A percentile compares a stretch with the other conserved stretches of the same genome.
These are phyloP conservation scores for Gouania willdenowi DNA, from an alignment of 2,797 vertebrate species.

Conservation along the genomic window DNA sequence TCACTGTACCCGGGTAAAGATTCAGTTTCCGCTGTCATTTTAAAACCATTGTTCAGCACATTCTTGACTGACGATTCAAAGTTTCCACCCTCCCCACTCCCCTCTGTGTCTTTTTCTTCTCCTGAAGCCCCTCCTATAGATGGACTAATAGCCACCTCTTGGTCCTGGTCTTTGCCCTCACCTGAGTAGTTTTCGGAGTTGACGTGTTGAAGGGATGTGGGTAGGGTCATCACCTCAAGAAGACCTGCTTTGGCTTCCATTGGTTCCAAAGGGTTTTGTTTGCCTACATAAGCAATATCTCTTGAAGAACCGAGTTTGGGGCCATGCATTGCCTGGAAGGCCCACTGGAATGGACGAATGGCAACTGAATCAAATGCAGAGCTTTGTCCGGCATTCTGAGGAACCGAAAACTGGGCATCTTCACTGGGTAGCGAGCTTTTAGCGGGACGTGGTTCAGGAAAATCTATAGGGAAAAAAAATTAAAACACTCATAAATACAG, in stretches of 20 bases:
- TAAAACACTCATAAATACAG: too few species aligned
- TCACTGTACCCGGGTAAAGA: conserved; percentile 21
- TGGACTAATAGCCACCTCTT: conserved; percentile 22
- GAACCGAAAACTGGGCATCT: conserved; percentile 32
- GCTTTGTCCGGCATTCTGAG: conserved; percentile 29
- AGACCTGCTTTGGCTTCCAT: conserved; percentile 73
- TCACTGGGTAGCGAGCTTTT: conserved; percentile 41
- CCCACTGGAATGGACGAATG: conserved; percentile 54
- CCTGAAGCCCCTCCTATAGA: conserved; percentile 15
- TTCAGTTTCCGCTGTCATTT: conserved; percentile 16
- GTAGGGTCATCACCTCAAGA: conserved; percentile 69
- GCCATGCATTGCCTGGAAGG: conserved; percentile 49
- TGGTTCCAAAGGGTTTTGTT: conserved; percentile 50
- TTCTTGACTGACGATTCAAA: conserved; percentile 31
- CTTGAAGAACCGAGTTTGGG: conserved; percentile 34
- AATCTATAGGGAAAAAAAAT: conserved; percentile 57
- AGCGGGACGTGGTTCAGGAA: conserved; percentile 27
- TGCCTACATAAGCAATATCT: conserved; percentile 30
- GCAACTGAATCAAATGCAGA: conserved; percentile 26
- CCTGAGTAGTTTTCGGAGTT: conserved; percentile 76
- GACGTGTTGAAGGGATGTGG: conserved; percentile 50
- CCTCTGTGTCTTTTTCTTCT: conserved; percentile 64
- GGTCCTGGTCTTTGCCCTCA: conserved; percentile 68
- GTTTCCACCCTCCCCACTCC: conserved; percentile 60
- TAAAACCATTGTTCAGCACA: conserved; percentile 9